These are phyloP conservation scores for Columbina picui DNA, from an alignment of 2,113 vertebrate genomes.

Conservation along the genomic window DNA sequence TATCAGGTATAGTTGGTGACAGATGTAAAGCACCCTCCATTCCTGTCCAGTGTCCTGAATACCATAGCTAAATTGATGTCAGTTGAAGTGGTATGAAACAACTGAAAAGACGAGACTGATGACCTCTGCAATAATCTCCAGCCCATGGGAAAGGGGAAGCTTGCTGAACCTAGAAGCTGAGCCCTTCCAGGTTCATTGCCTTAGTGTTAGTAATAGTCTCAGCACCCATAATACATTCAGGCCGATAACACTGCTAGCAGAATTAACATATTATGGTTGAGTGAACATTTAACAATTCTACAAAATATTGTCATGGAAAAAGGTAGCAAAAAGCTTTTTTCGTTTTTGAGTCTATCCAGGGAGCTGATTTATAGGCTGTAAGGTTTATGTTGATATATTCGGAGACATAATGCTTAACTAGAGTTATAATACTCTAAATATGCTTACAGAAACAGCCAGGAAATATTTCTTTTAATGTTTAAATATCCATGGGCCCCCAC, in stretches of 20 bases:
- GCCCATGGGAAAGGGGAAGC: background rate
- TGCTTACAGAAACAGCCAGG: background rate
- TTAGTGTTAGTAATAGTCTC: background rate
- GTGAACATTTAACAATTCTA: background rate
- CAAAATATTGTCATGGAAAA: background rate
- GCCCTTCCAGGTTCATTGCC: background rate
- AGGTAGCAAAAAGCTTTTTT: background rate
- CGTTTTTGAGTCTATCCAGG: background rate
- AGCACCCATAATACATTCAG: rapidly evolving
- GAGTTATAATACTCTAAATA: background rate
- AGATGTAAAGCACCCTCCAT: background rate
- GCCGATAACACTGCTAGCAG: background rate
- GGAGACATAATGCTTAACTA: background rate
- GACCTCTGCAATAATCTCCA: background rate
- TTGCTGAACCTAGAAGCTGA: background rate
- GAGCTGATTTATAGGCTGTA: background rate
- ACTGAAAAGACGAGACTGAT: background rate
- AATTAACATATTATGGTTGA: background rate
- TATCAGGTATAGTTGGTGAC: background rate
- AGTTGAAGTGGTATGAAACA: background rate
- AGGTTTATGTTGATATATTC: background rate
- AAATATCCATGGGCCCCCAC: background rate
- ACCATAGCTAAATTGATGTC: background rate
- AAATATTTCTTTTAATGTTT: background rate
- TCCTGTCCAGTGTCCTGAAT: background rate